These are phyloP conservation scores for Epizoanthus ramosus DNA, from an alignment of 92 coral and sea anemone species.

Conservation along the genomic window DNA sequence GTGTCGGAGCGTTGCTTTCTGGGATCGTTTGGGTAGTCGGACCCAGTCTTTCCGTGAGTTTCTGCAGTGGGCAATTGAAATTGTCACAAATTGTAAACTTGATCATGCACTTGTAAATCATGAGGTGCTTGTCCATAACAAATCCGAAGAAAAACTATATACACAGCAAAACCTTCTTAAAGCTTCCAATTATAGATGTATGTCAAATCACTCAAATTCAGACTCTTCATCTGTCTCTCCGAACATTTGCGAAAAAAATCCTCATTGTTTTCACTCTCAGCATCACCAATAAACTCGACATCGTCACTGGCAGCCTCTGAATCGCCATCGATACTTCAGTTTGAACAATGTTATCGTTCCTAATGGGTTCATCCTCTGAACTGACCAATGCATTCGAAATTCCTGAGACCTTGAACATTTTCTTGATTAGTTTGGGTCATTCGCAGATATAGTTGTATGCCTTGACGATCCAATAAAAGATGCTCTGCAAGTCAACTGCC, in stretches of 20 bases:
- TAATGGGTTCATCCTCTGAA: slow-evolving; percentile 18
- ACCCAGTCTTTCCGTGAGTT: too few relatives aligned
- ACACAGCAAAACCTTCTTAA: too few relatives aligned
- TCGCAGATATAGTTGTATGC: neutral
- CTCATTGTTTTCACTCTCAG: slow-evolving; percentile 1
- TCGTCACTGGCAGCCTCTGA: neutral
- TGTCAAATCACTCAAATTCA: neutral
- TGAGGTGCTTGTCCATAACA: too few relatives aligned
- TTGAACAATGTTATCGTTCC: slow-evolving; percentile 14
- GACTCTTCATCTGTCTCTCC: slow-evolving; percentile 26
- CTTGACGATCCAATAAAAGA: slow-evolving; percentile 32
- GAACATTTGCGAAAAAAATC: slow-evolving; percentile 9
- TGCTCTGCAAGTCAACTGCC: slow-evolving; percentile 14
- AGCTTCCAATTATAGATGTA: neutral
- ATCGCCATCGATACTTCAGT: slow-evolving; percentile 4
- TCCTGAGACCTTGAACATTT: slow-evolving; percentile 16
- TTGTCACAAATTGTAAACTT: slow-evolving; percentile 19
- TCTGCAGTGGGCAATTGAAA: too few relatives aligned
- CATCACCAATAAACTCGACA: neutral
- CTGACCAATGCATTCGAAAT: slow-evolving; percentile 13
- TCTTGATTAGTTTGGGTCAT: slow-evolving; percentile 23
- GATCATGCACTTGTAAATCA: slow-evolving; percentile 4
- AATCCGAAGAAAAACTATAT: too few relatives aligned
- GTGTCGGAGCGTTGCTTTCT: too few relatives aligned
- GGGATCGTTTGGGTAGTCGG: too few relatives aligned